phyloP scores from a whole-genome alignment of 2,797 vertebrate genomes.

The Pteronotus mesoamericanus region DNA sequence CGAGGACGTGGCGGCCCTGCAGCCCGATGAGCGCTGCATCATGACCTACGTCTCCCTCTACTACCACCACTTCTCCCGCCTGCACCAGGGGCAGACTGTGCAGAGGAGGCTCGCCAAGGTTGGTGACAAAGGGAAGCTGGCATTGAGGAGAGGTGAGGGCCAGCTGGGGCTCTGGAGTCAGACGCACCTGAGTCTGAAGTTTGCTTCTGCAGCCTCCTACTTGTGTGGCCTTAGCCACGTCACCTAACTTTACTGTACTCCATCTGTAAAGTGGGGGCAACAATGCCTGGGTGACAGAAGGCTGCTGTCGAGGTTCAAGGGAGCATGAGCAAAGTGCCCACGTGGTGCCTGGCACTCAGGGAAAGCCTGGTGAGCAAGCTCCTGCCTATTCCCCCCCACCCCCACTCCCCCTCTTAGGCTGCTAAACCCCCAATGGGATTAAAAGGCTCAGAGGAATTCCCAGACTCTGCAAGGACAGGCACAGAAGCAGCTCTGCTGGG shows the following conservation, averaged over 20 bases:
- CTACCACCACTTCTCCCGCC: conserved; percentile 91
- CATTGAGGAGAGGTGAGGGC: background rate
- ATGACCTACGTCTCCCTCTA: conserved; percentile 94
- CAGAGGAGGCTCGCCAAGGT: conserved; percentile 91
- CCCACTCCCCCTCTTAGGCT: background rate
- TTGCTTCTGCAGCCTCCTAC: background rate
- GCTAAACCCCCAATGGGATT: conserved; percentile 77
- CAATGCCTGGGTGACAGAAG: background rate
- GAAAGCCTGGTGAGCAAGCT: background rate
- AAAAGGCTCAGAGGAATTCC: conserved; percentile 19
- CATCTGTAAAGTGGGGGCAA: background rate
- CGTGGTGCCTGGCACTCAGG: background rate
- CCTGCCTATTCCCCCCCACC: background rate
- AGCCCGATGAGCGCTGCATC: conserved; percentile 91
- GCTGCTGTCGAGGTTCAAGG: background rate
- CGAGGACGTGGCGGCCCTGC: conserved; percentile 87
- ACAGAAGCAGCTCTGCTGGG: background rate
- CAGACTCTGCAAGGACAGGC: conserved; percentile 25
- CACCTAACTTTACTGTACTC: background rate
- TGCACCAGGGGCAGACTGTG: conserved; percentile 88
- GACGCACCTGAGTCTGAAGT: background rate
- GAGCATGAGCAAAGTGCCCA: background rate
- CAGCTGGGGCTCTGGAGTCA: background rate
- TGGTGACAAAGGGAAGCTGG: conserved; percentile 49
- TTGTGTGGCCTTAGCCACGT: background rate